A percentile compares a stretch with the other conserved stretches of the same genome.
These are phyloP conservation scores for Gymnothorax reevesii DNA, from an alignment of 2,797 vertebrate species.

Conservation along the genomic window DNA sequence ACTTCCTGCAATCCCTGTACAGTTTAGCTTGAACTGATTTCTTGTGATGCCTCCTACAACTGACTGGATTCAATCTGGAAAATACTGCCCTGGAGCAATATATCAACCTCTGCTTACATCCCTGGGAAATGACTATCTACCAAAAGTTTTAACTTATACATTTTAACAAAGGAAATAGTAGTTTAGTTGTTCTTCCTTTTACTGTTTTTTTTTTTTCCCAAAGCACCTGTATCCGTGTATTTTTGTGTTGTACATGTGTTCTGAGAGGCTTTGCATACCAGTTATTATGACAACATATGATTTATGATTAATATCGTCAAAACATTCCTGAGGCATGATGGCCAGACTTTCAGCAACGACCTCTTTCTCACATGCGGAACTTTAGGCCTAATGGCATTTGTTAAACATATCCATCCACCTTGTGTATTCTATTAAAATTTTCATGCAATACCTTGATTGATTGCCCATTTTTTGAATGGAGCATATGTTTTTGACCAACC, in stretches of 20 bases:
- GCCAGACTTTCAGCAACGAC: too few species aligned
- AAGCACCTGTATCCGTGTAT: not conserved
- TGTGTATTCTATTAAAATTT: not conserved
- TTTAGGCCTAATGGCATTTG: not conserved
- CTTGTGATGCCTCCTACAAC: not conserved
- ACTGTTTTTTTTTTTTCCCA: not conserved
- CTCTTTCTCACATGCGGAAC: not conserved
- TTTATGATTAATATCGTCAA: not conserved
- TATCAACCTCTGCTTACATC: not conserved
- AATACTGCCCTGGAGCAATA: not conserved
- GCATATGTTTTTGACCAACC: not conserved
- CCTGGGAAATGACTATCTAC: not conserved
- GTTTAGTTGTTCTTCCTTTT: not conserved
- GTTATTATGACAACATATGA: not conserved
- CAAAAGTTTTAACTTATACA: too few species aligned
- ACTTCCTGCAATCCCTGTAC: not conserved
- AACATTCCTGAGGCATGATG: too few species aligned
- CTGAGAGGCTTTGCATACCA: not conserved
- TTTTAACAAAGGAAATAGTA: not conserved
- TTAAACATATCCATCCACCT: not conserved
- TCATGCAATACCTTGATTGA: not conserved
- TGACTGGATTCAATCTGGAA: not conserved
- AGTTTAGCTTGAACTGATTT: not conserved
- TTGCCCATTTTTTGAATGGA: not conserved
- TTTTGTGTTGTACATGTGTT: not conserved